Conservation (phyloP, 1,140 invertebrate species). For the Rhagoletis pomonella region DNA sequence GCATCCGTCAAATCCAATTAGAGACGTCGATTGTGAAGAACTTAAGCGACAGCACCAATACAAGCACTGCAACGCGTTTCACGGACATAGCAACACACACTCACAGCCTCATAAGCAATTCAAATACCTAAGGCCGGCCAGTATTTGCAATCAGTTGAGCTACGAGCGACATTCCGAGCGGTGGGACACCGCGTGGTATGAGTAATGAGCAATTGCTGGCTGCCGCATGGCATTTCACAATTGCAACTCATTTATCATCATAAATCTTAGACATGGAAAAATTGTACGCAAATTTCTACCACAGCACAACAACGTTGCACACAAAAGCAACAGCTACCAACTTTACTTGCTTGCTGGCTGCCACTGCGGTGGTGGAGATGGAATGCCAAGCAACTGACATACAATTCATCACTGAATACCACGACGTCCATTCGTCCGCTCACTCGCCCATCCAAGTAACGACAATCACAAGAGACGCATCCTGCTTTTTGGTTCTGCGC, state of each 20-base stretch:
- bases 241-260: constrained; percentile 52
- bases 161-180: constrained; percentile 7
- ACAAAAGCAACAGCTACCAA: not conserved
- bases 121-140: not conserved
- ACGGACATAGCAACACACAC: not conserved
- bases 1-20: constrained; percentile 52
- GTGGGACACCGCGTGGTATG: constrained; percentile 29
- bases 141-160: constrained; percentile 27
- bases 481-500: not conserved
- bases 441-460: too few species aligned
- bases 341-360: too few species aligned
- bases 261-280: constrained; percentile 49
- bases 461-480: constrained; percentile 26
- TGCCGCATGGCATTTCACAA: constrained; percentile 43
- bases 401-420: constrained; percentile 37
- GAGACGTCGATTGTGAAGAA: not conserved
- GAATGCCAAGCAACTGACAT: constrained; percentile 42
- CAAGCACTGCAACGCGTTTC: not conserved
- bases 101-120: not conserved
- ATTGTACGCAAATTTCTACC: constrained; percentile 41
- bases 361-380: not conserved
- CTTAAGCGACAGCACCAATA: not conserved
- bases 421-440: not conserved
- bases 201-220: constrained; percentile 48
- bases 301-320: not conserved